Conservation (phyloP, 2,113 vertebrate species). For the Ictalurus furcatus region DNA sequence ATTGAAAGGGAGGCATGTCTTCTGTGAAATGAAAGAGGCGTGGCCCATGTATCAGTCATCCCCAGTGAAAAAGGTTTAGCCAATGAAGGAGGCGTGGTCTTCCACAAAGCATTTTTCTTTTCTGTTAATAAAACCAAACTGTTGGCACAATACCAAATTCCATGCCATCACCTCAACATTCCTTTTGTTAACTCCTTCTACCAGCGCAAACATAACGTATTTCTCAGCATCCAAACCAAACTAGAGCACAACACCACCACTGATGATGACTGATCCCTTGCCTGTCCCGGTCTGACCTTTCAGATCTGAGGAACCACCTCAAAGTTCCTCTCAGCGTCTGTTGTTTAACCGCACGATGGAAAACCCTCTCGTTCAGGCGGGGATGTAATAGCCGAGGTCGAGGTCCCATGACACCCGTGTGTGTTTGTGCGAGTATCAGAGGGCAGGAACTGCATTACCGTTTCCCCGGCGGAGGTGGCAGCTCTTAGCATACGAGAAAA, state of each 20-base stretch:
- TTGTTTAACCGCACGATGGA: neutral
- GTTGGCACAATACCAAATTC: neutral
- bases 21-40: neutral
- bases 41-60: neutral
- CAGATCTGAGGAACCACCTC: neutral
- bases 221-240: neutral
- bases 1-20: neutral
- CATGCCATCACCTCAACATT: neutral
- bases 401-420: constrained; percentile 10
- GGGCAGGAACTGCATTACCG: neutral
- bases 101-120: neutral
- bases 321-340: neutral
- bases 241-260: neutral
- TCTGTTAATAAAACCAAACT: neutral
- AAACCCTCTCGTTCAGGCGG: neutral
- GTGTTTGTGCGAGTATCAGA: constrained; percentile 6
- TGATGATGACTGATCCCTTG: neutral
- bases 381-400: neutral
- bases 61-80: too few species aligned
- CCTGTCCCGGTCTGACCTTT: neutral
- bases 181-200: too few species aligned
- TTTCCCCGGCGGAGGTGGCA: neutral
- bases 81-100: neutral
- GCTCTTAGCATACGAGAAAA: constrained; percentile 6
- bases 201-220: neutral